Evolutionary conservation across 2,113 vertebrate genomes (phyloP), one percentile per base, ranked within the genome.

Genomic region (Isurus oxyrinchus): DNA sequence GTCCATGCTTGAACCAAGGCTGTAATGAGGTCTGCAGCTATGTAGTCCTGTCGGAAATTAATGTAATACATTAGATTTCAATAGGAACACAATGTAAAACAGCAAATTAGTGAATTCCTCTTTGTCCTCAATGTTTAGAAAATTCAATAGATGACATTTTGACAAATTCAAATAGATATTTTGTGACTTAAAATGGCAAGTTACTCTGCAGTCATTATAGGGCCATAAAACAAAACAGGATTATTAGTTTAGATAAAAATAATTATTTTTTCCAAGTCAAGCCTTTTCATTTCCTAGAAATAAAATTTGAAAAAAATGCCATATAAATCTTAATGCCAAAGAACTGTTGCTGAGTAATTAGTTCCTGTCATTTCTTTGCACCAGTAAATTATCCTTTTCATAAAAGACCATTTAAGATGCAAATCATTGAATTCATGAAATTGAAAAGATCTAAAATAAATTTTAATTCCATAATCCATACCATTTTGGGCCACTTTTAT

Each of bases 351-450:
- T 94, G 59, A 40, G 61, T 35, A 94, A 94, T 66, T 94, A 94
- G 59, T 63, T 94, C 59, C 59, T 94, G 35, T 94, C 31, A 91
- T 21, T 84, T 84, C 40, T 84, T 84, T 84, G 81, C 49, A 6
- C 40, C 16, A 84, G 88, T 91, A 63, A 94, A 66, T 94, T 66
- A 94, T 94, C 59, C 7, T 93, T 94, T 94, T 94, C 35, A 57
- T 16, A 63, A 63, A 84, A 94, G 5, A 63, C 5, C 21, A 40
- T 94, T 76, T 94, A 93, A 61, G 14, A 35, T 93, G 88, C 14
- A 49, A 84, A 16, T 63, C 35, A 63, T 94, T 94, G 90, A 94
- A 63, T 61, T 63, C 31, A 66, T 63, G 59, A 94, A 93, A 44
- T 94, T 66, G 59, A 66, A 94, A 84, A 61, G 16, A 63, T 40